A percentile compares a stretch with the other conserved stretches of the same genome.
Conservation (phyloP, 1,140 invertebrate species). For the Drosophila orosa region DNA sequence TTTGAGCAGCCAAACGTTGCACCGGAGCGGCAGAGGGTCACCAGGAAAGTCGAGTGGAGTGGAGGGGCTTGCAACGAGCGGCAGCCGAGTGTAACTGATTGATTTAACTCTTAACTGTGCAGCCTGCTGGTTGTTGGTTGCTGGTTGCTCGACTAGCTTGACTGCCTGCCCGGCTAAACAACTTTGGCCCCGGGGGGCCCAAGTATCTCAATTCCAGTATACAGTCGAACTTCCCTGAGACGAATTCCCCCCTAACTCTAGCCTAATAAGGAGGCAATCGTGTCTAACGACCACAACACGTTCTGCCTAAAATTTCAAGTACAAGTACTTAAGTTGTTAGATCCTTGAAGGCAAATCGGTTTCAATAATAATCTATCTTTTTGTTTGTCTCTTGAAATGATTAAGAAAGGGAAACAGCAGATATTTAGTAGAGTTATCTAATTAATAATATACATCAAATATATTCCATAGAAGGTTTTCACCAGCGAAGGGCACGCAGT, state of each 20-base stretch:
- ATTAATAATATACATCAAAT: too few species aligned
- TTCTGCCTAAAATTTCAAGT: not conserved
- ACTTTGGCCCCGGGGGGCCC: conserved; percentile 25
- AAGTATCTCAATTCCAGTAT: conserved; percentile 15
- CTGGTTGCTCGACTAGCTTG: conserved; percentile 40
- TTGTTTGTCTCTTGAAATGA: not conserved
- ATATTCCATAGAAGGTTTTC: too few species aligned
- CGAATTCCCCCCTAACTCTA: not conserved
- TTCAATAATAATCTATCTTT: not conserved
- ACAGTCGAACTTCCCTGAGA: conserved; percentile 10
- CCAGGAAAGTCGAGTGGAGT: not conserved
- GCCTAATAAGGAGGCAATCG: conserved; percentile 9
- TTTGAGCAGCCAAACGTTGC: conserved; percentile 36
- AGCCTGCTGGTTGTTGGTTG: conserved; percentile 37
- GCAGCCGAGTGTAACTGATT: conserved; percentile 58
- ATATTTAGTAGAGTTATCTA: too few species aligned
- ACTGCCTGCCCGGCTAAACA: conserved; percentile 31
- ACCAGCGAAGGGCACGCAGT: too few species aligned
- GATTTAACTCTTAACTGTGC: conserved; percentile 60
- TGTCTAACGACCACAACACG: conserved; percentile 8
- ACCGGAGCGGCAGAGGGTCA: conserved; percentile 3
- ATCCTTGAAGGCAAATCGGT: not conserved
- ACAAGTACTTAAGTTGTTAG: not conserved
- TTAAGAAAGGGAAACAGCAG: too few species aligned
- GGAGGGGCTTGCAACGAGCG: conserved; percentile 2